Conservation (phyloP, 2,797 vertebrate genomes). For the Lepus oiostolus region DNA sequence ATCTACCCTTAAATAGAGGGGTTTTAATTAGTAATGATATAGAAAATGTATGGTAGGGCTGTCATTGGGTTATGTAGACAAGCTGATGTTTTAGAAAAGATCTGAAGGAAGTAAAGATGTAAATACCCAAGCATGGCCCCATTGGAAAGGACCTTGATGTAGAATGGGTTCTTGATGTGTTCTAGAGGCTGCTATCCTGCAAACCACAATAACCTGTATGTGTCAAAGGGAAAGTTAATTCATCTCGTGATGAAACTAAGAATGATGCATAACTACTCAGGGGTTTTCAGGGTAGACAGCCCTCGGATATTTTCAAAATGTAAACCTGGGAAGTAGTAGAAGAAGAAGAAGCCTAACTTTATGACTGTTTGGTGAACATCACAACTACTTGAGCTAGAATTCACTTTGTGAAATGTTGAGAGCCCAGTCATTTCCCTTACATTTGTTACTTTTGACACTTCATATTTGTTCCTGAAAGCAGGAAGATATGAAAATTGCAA, state of each 20-base stretch:
- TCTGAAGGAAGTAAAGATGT: background rate
- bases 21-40: background rate
- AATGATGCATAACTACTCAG: background rate
- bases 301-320: background rate
- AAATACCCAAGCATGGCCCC: background rate
- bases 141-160: background rate
- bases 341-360: background rate
- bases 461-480: conserved; percentile 24
- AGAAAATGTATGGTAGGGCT: background rate
- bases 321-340: background rate
- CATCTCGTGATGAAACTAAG: background rate
- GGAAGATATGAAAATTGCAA: conserved; percentile 46
- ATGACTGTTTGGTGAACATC: background rate
- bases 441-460: conserved; percentile 64
- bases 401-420: background rate
- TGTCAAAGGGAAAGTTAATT: background rate
- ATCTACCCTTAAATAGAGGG: background rate
- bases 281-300: background rate
- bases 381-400: background rate
- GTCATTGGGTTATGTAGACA: background rate
- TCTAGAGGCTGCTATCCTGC: background rate
- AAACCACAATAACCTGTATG: background rate
- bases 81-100: background rate
- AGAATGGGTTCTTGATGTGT: background rate
- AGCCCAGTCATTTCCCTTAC: conserved; percentile 16